These are phyloP conservation scores for Dendrolimus punctatus DNA, from an alignment of 1,140 invertebrate genomes.

Conservation along the genomic window DNA sequence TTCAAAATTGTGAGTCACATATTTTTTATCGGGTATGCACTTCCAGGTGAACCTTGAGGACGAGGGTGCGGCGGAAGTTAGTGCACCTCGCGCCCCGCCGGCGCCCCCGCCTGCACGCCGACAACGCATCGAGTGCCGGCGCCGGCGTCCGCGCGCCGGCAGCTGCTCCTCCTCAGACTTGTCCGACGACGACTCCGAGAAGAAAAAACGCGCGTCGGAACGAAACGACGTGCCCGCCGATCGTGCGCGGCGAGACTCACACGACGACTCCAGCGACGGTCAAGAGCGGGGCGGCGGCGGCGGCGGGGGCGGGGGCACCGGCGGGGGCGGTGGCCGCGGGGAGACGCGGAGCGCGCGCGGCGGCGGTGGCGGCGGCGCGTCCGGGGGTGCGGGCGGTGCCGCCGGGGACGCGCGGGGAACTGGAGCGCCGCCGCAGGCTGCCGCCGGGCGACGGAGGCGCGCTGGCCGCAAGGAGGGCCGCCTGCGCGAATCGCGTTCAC, in stretches of 20 bases:
- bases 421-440: constrained; percentile 24
- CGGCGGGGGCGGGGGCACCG: constrained; percentile 56
- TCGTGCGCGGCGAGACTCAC: constrained; percentile 80
- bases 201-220: constrained; percentile 85
- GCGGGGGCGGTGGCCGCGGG: constrained; percentile 69
- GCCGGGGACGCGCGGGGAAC: constrained; percentile 29
- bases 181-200: constrained; percentile 91
- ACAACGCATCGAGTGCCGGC: constrained; percentile 60
- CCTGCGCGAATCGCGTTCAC: constrained; percentile 83
- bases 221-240: constrained; percentile 69
- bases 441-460: constrained; percentile 64
- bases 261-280: constrained; percentile 81
- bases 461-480: constrained; percentile 75
- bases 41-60: constrained; percentile 57
- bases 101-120: constrained; percentile 29
- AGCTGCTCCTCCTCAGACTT: constrained; percentile 93
- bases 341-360: constrained; percentile 63
- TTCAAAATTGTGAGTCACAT: too few species aligned
- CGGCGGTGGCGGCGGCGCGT: constrained; percentile 32
- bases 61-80: constrained; percentile 19
- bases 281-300: constrained; percentile 72
- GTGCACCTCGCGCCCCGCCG: constrained; percentile 22
- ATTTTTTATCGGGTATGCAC: too few species aligned
- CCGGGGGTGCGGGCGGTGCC: constrained; percentile 26
- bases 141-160: constrained; percentile 79